Evolutionary conservation across 1,140 invertebrate genomes (phyloP).

Genomic region (Cydia splendana): DNA sequence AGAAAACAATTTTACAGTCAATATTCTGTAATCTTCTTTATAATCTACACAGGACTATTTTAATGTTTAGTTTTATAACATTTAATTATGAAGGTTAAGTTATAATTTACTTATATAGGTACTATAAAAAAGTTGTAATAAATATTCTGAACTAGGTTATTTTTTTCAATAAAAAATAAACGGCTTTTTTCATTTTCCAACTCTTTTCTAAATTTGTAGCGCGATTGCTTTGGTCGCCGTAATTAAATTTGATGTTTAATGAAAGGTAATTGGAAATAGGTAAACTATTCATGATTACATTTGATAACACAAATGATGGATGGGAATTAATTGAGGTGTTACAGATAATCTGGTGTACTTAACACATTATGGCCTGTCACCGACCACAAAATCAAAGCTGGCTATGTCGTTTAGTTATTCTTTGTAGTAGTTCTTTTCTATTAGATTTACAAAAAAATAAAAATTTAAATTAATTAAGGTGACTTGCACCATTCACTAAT

Average conservation of each 20-base stretch:
- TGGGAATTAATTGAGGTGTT: not conserved
- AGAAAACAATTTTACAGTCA: no score
- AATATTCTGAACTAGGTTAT: no score
- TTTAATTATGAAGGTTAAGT: no score
- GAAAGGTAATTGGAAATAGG: not conserved
- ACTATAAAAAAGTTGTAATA: no score
- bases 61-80: no score
- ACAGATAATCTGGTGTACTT: not conserved
- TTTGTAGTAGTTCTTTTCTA: no score
- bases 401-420: not conserved
- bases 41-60: no score
- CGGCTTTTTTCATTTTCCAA: not conserved
- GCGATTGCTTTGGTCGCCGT: not conserved
- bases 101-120: no score
- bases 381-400: not conserved
- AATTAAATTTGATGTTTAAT: not conserved
- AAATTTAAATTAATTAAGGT: no score
- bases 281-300: not conserved
- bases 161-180: not conserved
- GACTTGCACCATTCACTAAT: no score
- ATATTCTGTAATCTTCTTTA: no score
- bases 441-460: no score
- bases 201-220: not conserved
- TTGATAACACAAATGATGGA: not conserved
- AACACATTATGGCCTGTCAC: not conserved